Evolutionary conservation across 1,140 invertebrate genomes (phyloP).

Genomic region (Penaeus chinensis): DNA sequence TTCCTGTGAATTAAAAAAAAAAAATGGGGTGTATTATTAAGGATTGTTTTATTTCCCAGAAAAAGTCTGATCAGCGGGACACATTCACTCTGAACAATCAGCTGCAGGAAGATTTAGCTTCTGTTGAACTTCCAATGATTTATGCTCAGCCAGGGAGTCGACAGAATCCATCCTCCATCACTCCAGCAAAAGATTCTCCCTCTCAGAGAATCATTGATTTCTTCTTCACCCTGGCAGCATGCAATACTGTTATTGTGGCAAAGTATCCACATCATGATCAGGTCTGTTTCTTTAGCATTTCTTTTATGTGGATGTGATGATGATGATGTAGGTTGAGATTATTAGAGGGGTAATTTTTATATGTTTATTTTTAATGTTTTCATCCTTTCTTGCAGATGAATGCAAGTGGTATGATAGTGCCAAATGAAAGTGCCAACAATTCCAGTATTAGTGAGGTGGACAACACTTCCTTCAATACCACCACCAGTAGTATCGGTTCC

Average conservation of each 20-base stretch:
- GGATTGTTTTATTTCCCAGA: background rate
- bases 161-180: conserved; percentile 22
- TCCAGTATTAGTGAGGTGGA: conserved; percentile 42
- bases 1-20: background rate
- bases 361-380: background rate
- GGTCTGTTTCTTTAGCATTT: conserved; percentile 65
- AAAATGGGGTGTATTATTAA: background rate
- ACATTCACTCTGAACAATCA: conserved; percentile 76
- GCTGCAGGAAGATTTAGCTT: conserved; percentile 77
- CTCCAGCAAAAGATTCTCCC: conserved; percentile 28
- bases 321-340: background rate
- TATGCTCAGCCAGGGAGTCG: conserved; percentile 39
- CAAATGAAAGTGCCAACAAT: conserved; percentile 50
- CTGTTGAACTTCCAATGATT: conserved; percentile 64
- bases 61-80: conserved; percentile 29
- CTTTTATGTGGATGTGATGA: background rate
- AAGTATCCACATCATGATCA: conserved; percentile 88
- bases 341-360: background rate
- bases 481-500: conserved; percentile 41
- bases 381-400: conserved; percentile 75
- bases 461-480: conserved; percentile 25
- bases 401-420: conserved; percentile 70
- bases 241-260: conserved; percentile 96
- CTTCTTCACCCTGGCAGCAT: conserved; percentile 89
- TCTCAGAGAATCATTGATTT: conserved; percentile 84